Evolutionary conservation across 2,888 invertebrate genomes (phyloP).

Genomic region (Zygothrica quintamaculata): DNA sequence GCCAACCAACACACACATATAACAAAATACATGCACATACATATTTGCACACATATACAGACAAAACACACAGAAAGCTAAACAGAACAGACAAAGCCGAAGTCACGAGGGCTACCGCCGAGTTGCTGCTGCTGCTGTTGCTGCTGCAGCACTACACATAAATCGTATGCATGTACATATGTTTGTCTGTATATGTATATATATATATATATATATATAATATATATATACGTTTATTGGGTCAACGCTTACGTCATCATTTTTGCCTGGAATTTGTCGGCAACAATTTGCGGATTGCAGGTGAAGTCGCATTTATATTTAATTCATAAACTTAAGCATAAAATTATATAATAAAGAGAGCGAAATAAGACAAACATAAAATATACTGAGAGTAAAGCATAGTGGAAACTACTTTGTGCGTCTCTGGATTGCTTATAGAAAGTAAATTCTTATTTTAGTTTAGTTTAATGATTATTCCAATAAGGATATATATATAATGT

Average conservation of each 20-base stretch:
- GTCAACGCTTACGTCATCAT: conserved; percentile 78
- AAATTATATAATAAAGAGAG: conserved; percentile 42
- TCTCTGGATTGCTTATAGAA: too few species aligned
- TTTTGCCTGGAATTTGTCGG: conserved; percentile 71
- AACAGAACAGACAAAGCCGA: conserved; percentile 75
- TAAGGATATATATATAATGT: too few species aligned
- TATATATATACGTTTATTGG: conserved; percentile 64
- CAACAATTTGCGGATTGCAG: conserved; percentile 51
- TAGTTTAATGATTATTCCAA: too few species aligned
- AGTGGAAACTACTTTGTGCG: too few species aligned
- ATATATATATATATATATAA: conserved; percentile 9
- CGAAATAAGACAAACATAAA: too few species aligned
- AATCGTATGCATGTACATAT: conserved; percentile 59
- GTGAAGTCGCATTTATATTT: conserved; percentile 39
- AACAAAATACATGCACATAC: conserved; percentile 26
- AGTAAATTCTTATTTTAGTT: too few species aligned
- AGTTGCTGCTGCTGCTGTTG: conserved; percentile 46
- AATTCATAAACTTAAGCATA: conserved; percentile 48
- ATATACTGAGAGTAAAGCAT: too few species aligned
- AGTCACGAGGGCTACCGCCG: conserved; percentile 74
- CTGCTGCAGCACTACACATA: conserved; percentile 67
- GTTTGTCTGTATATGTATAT: conserved; percentile 19
- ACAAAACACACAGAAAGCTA: conserved; percentile 38
- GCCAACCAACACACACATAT: conserved; percentile 57
- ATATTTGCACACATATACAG: conserved; percentile 29